Base-by-base conservation (phyloP, 2,888 invertebrate genomes). In the Girardia tigrina region DNA sequence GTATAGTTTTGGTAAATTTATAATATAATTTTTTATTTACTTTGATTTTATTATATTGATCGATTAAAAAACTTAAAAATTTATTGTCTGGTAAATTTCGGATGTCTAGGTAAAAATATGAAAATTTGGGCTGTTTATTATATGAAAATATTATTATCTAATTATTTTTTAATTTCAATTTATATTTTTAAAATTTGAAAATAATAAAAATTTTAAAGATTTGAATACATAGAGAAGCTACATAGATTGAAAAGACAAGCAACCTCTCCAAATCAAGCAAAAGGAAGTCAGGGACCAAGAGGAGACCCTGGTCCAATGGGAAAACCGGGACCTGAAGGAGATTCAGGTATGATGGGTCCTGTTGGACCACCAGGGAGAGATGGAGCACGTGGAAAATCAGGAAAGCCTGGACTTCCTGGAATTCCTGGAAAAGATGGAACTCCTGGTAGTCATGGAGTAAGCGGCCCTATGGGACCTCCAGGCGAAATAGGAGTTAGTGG, bases 271-370 rank as follows among this genome's bases (percentile, higher is more conserved):
- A 56, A 16, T 8, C 56, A 56, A 16, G 56, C 56, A 2, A 56
- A 56, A 56, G 56, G 56, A 8, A 56, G 56, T n/a, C 56, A 74
- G 28, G 74, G 74, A 16, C 74, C 74, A 8, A 6, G 74, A 56
- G 56, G 56, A 20, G 56, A 56, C 23, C 56, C 56, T 4, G 56
- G 56, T 56, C 56, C 56, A 12, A 56, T 56, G 56, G 56, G 56
- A 4, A 56, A 56, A 56, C 56, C 56, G 6, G 56, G 56, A 16
- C 56, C 56, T 8, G 20, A 4, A 12, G 56, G 56, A 8, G 56
- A 56, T 56, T 4, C 56, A n/a, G 56, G 56, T 12, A 4, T 23
- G n/a, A 20, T 56, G 23, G 56, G 56, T 12, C 56, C 56, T 8
- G n/a, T 56, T 56, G 56, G 56, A n/a, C 56, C 56, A 12, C 56